Evolutionary conservation across 2,888 invertebrate species (phyloP), one percentile per base, ranked within the genome.

Genomic region (Cosmorhoe ocellata): DNA sequence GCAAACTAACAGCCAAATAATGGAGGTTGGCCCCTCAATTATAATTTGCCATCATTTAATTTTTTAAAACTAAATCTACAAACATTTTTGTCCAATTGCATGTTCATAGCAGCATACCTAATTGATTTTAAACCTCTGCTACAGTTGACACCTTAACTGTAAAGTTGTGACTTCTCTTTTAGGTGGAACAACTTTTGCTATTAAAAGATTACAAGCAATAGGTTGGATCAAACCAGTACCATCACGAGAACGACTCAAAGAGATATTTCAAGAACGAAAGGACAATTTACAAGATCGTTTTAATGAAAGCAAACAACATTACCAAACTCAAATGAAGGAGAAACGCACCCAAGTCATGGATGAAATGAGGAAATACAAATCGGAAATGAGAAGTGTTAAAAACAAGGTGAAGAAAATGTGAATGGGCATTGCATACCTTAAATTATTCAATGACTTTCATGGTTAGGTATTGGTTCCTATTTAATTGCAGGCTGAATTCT

Each of bases 221-320:
- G 98, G 98, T 40, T 94, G 94, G 78, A 95, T 97, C 52, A 95
- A 94, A 75, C 96, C 96, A n/a, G 93, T 96, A 26, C 95, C 95
- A 11, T 93, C 93, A 13, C 88, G 87, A 45, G 92, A 92, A 64
- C 77, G 92, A 59, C 81, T 94, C 7, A 93, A 92, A 71, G 92
- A 92, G 70, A 92, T 94, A 82, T 84, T 93, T 56, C 85, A 91
- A 63, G 93, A 92, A 63, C 90, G 89, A 59, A 93, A 92, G 69
- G 93, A 91, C 24, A 92, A 92, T 61, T 63, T 94, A 18, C 91
- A 93, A 58, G 91, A 92, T 59, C 90, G 91, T 60, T 91, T 93
- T 50, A 91, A 91, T 66, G 92, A 93, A 60, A 90, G 90, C 39
- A 91, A 85, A 65, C 80, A 84, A 48, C 85, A 84, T 53, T 86